Percentiles rank a stretch among this genome's conserved stretches.
Evolutionary conservation across 2,113 vertebrate genomes (phyloP).

Genomic region (Tauraco erythrolophus): DNA sequence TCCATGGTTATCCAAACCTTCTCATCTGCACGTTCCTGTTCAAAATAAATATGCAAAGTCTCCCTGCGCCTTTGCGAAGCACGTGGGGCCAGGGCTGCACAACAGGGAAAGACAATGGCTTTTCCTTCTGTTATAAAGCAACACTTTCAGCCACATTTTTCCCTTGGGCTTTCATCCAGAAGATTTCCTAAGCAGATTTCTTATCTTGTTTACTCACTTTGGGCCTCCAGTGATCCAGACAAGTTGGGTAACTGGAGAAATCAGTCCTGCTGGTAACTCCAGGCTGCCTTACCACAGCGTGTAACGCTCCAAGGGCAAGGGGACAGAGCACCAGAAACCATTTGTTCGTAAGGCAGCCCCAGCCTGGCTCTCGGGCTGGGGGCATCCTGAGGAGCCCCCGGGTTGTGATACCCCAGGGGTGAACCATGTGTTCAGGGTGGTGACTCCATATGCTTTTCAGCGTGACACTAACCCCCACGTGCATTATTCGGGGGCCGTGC

Average conservation of each 20-base stretch:
- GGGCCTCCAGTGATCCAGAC: neutral
- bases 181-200: neutral
- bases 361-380: neutral
- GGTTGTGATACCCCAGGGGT: neutral
- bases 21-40: neutral
- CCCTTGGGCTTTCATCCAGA: neutral
- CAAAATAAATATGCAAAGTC: neutral
- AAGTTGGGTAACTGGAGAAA: neutral
- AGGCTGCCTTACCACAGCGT: neutral
- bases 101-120: neutral
- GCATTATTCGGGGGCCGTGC: accelerated
- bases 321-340: neutral
- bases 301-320: neutral
- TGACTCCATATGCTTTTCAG: neutral
- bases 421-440: neutral
- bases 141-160: neutral
- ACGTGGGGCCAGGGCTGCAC: neutral
- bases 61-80: neutral
- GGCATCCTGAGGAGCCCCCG: neutral
- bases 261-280: neutral
- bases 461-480: accelerated
- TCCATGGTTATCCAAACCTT: neutral
- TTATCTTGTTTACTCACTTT: neutral
- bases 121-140: neutral
- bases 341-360: accelerated